Evolutionary conservation across 2,113 vertebrate species (phyloP).

Genomic region (Coracopsis vasa): DNA sequence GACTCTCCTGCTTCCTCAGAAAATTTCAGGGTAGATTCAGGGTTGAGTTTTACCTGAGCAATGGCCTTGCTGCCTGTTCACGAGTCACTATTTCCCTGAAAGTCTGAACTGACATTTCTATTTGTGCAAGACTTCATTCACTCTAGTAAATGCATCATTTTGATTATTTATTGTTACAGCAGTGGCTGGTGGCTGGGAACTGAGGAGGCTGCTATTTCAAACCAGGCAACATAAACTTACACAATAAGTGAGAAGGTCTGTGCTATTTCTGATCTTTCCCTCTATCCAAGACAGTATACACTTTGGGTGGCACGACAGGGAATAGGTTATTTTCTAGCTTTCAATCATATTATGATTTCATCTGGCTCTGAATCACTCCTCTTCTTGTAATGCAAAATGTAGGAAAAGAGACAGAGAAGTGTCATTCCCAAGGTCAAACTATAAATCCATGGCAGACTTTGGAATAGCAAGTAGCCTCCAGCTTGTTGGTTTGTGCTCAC

Average conservation of each 20-base stretch:
- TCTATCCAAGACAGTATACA: not conserved
- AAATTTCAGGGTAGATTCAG: not conserved
- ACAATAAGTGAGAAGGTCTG: not conserved
- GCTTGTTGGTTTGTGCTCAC: not conserved
- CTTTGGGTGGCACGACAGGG: not conserved
- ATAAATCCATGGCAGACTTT: not conserved
- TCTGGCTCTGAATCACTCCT: not conserved
- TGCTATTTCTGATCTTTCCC: conserved; percentile 9
- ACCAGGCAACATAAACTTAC: not conserved
- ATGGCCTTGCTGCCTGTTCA: not conserved
- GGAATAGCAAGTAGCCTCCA: not conserved
- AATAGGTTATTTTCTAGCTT: not conserved
- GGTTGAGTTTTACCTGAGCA: not conserved
- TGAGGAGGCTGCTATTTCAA: not conserved
- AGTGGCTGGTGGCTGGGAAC: not conserved
- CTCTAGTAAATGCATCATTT: not conserved
- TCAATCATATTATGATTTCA: conserved; percentile 34
- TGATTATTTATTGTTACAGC: not conserved
- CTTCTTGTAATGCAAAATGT: not conserved
- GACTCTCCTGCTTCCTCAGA: not conserved
- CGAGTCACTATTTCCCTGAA: not conserved
- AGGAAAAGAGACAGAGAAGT: conserved; percentile 11
- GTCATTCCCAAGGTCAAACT: conserved; percentile 5
- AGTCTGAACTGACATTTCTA: not conserved
- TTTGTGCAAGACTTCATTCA: not conserved